phyloP scores from a whole-genome alignment of 2,888 invertebrate genomes.

The Napeogenes inachia region DNA sequence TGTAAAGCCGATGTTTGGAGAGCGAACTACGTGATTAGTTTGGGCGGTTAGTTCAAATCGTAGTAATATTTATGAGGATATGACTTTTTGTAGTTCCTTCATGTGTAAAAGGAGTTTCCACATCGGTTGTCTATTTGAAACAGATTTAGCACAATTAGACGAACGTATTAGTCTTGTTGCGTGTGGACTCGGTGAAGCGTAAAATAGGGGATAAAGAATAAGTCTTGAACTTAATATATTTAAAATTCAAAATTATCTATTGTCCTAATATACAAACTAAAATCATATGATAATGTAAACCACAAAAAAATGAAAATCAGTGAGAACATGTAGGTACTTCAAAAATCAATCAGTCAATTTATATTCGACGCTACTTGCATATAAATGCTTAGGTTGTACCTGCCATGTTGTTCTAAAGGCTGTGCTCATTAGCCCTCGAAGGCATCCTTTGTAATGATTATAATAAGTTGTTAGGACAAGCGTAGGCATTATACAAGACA shows the following conservation, averaged over 20 bases:
- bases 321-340: slow-evolving; percentile 21
- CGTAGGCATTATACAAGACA: slow-evolving; percentile 15
- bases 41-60: slow-evolving; percentile 44
- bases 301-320: slow-evolving; percentile 22
- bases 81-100: slow-evolving; percentile 49
- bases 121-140: slow-evolving; percentile 58
- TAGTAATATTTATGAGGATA: slow-evolving; percentile 59
- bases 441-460: slow-evolving; percentile 51
- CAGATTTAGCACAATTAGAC: slow-evolving; percentile 67
- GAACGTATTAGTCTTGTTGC: slow-evolving; percentile 42
- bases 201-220: slow-evolving; percentile 35
- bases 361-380: slow-evolving; percentile 26
- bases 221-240: slow-evolving; percentile 6
- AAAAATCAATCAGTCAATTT: slow-evolving; percentile 30
- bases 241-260: slow-evolving; percentile 6
- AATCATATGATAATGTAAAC: background rate
- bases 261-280: background rate
- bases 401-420: slow-evolving; percentile 40
- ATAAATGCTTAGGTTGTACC: slow-evolving; percentile 24
- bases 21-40: slow-evolving; percentile 62
- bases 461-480: slow-evolving; percentile 41
- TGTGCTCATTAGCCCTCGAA: slow-evolving; percentile 53
- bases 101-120: slow-evolving; percentile 59
- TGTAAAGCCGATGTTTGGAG: slow-evolving; percentile 44
- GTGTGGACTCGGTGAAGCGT: slow-evolving; percentile 41